Percentiles rank a stretch among this genome's conserved stretches.
Conservation (phyloP, 2,797 vertebrate genomes). For the Lutjanus argentimaculatus region DNA sequence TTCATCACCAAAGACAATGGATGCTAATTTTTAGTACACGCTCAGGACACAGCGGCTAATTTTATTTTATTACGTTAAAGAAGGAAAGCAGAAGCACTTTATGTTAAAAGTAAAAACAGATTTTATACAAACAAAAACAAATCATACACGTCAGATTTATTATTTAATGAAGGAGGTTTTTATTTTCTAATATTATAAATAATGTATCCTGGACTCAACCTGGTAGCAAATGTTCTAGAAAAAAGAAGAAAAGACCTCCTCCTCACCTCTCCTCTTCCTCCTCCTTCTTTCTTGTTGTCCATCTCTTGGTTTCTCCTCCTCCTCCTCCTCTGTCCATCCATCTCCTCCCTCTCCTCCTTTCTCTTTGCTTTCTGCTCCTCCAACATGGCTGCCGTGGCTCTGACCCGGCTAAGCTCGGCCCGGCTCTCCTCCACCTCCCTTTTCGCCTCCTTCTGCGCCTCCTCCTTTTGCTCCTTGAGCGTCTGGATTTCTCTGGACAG, state of each 20-base stretch:
- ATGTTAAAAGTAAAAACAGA: too few relatives aligned
- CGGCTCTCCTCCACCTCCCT: constrained; percentile 70
- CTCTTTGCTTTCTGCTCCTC: constrained; percentile 77
- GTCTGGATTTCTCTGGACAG: constrained; percentile 20
- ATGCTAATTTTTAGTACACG: too few relatives aligned
- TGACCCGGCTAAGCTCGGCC: constrained; percentile 71
- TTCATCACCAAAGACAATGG: too few relatives aligned
- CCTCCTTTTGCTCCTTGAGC: constrained; percentile 33
- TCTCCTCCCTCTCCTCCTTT: constrained; percentile 21
- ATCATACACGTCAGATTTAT: too few relatives aligned
- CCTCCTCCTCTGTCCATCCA: constrained; percentile 16
- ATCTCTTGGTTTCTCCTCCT: constrained; percentile 10
- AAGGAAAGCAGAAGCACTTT: too few relatives aligned
- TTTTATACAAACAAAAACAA: too few relatives aligned
- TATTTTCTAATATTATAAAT: too few relatives aligned
- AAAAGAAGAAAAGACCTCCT: not conserved
- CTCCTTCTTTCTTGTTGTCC: constrained; percentile 3
- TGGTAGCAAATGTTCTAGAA: too few relatives aligned
- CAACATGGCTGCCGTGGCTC: constrained; percentile 64
- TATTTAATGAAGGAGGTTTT: too few relatives aligned
- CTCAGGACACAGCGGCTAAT: too few relatives aligned
- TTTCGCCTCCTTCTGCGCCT: constrained; percentile 47
- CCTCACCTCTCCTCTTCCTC: constrained; percentile 19
- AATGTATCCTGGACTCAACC: too few relatives aligned
- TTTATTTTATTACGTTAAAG: too few relatives aligned